These are phyloP conservation scores for Diplodus puntazzo DNA, from an alignment of 2,797 vertebrate genomes.

Conservation along the genomic window DNA sequence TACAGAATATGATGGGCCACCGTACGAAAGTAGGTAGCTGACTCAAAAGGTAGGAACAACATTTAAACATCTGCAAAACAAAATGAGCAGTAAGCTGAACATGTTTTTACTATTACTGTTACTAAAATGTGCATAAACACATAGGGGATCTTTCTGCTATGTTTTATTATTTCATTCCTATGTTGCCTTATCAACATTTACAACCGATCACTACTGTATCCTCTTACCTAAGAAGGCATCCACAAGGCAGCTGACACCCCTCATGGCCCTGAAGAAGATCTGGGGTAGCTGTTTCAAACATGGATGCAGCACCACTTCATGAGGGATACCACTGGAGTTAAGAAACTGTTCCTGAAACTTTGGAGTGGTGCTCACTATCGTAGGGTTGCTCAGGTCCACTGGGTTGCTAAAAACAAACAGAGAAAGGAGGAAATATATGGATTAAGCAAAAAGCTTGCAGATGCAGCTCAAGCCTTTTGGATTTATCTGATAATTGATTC, in stretches of 20 bases:
- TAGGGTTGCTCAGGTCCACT: slow-evolving; percentile 97
- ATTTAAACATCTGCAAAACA: background rate
- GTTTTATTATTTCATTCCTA: background rate
- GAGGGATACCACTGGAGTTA: slow-evolving; percentile 93
- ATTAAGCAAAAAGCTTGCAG: slow-evolving; percentile 6
- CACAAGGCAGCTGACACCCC: slow-evolving; percentile 95
- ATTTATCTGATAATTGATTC: background rate
- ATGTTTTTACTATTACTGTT: background rate
- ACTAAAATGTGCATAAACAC: background rate
- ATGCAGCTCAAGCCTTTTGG: fast-evolving
- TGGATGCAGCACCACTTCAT: slow-evolving; percentile 94
- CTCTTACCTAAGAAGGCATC: slow-evolving; percentile 95
- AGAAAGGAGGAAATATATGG: background rate
- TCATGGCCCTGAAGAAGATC: slow-evolving; percentile 98
- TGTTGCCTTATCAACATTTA: background rate
- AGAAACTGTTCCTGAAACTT: slow-evolving; percentile 99
- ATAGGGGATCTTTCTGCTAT: background rate
- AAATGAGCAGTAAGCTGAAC: background rate
- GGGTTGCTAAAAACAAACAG: slow-evolving; percentile 88
- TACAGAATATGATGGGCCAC: background rate
- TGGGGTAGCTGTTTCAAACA: slow-evolving; percentile 98
- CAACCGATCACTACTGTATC: background rate
- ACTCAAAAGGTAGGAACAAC: background rate
- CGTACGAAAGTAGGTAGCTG: slow-evolving; percentile 2
- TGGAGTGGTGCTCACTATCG: slow-evolving; percentile 96